Evolutionary conservation across 1,140 invertebrate genomes (phyloP).

Genomic region (Drosophila funebris): DNA sequence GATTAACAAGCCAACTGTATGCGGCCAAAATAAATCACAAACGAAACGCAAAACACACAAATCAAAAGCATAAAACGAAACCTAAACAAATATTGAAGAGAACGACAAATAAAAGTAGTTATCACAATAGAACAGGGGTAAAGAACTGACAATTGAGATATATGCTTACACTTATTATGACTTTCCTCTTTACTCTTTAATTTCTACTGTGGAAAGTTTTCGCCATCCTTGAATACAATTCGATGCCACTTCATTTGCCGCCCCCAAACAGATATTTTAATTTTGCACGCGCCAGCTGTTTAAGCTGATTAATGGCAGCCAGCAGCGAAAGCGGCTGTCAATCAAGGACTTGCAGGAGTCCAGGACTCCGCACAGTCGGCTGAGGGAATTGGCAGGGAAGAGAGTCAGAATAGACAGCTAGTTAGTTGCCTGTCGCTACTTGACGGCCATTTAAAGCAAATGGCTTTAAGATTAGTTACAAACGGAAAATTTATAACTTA

Average conservation of each 20-base stretch:
- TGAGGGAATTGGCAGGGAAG: too few species aligned
- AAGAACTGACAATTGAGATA: background rate
- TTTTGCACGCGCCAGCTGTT: conserved; percentile 65
- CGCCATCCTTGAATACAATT: conserved; percentile 6
- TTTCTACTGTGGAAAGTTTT: background rate
- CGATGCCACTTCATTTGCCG: conserved; percentile 49
- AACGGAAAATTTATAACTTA: conserved; percentile 4
- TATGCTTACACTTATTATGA: background rate
- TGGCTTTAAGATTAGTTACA: conserved; percentile 48
- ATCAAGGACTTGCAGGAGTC: conserved; percentile 46
- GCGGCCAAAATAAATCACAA: conserved; percentile 38
- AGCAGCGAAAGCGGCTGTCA: conserved; percentile 58
- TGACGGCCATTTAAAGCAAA: conserved; percentile 56
- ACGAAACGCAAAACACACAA: conserved; percentile 12
- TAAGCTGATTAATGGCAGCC: conserved; percentile 66
- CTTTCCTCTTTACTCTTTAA: background rate
- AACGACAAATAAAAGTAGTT: background rate
- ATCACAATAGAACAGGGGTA: background rate
- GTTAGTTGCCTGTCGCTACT: conserved; percentile 46
- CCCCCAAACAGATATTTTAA: conserved; percentile 50
- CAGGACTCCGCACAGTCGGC: background rate
- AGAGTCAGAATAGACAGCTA: conserved; percentile 43
- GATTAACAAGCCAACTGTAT: conserved; percentile 36
- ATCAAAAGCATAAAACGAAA: conserved; percentile 16
- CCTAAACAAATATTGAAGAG: conserved; percentile 1